A percentile compares a stretch with the other conserved stretches of the same genome.
phyloP scores from a whole-genome alignment of 2,888 invertebrate genomes.

The Alentia gelatinosa region DNA sequence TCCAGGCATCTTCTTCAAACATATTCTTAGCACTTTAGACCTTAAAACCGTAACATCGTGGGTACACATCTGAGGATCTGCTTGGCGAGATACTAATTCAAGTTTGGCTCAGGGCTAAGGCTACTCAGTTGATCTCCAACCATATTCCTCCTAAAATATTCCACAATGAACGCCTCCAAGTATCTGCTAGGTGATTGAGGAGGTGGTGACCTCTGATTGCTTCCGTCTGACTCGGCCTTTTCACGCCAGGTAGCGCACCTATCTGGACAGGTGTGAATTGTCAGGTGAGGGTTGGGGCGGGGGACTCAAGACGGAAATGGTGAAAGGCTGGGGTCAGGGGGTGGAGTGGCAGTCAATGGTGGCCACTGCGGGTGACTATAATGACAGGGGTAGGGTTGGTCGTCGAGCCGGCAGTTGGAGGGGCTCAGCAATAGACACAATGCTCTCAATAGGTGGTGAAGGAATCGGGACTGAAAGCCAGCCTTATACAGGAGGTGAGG shows the following conservation, averaged over 20 bases:
- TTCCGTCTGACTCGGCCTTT: not conserved
- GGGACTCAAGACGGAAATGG: not conserved
- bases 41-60: no score
- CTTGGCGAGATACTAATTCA: no score
- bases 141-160: no score
- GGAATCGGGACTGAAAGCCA: not conserved
- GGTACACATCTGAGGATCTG: no score
- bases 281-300: not conserved
- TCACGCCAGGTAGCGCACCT: constrained; percentile 31
- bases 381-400: not conserved
- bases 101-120: no score
- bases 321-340: constrained; percentile 8
- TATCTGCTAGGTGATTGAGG: not conserved
- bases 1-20: no score
- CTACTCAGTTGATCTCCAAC: no score
- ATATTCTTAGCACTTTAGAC: no score
- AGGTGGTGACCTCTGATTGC: constrained; percentile 17
- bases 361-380: not conserved
- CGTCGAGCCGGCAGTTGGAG: no score
- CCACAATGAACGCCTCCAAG: no score
- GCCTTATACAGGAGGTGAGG: not conserved
- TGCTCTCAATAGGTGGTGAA: not conserved
- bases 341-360: constrained; percentile 12
- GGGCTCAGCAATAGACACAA: no score
- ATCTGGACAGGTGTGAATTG: not conserved